Base-by-base conservation (phyloP, 2,888 invertebrate species). In the Macrosiphum euphorbiae region DNA sequence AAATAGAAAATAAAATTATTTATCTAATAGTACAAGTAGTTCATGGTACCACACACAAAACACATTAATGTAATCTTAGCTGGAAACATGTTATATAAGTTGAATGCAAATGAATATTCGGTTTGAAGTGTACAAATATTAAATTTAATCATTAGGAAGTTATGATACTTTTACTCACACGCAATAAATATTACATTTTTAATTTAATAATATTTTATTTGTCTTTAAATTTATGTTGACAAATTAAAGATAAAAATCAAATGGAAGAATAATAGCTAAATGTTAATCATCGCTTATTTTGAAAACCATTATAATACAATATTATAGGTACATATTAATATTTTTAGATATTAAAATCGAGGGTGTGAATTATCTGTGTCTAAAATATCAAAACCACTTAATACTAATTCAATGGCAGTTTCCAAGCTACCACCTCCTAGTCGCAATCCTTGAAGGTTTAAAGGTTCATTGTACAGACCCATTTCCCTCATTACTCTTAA, bases 361-460 rank as follows among this genome's bases (percentile, higher is more conserved):
- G 78, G 35, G 7, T 20, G 7, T 86, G 61, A 28, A 67, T 47
- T 5, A 91, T 41, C 28, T 41, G 35, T 1, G 44, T 41, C 10
- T 61, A 16, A 10, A 55, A 44, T 20, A n/a, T 96, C 96, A 88
- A 96, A 96, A 84, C 97, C 97, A 95, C 96, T 97, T 95, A 99
- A 98, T 47, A 99, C 97, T 92, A 99, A 96, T 96, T 99, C 98
- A 94, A 99, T 97, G 35, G 99, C 99, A 44, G 98, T 98, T 95
- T 98, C 98, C 7, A 99, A 97, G 95, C 99, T 98, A 95, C 96
- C 97, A 90, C 98, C 58, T 47, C 98, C 50, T 47, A 94, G 24
- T 94, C 93, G 94, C 35, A 94, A 88, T 47, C 94, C 94, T 92
- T 94, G 90, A 55, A 94, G 93, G 87, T 94, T 94, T 55, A 92